Percentiles rank a stretch among this genome's conserved stretches.
phyloP scores from a whole-genome alignment of 2,113 vertebrate genomes.

The Phoxinus phoxinus region DNA sequence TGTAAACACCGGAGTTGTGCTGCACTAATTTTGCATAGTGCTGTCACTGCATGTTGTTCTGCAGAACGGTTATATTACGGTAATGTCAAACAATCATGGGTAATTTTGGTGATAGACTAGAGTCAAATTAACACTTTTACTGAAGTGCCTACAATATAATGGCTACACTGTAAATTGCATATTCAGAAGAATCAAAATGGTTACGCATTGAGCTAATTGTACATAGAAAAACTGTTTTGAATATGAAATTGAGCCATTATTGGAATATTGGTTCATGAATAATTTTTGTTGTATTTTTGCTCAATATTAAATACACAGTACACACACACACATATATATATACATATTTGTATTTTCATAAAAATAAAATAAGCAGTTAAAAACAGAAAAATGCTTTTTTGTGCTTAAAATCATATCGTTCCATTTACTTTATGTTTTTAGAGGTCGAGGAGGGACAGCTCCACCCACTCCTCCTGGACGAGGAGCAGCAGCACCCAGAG shows the following conservation, averaged over 20 bases:
- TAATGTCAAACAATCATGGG: neutral
- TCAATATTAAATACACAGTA: neutral
- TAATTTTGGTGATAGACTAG: neutral
- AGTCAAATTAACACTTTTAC: neutral
- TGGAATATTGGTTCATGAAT: neutral
- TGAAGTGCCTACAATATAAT: neutral
- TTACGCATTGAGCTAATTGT: neutral
- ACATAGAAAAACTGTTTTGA: neutral
- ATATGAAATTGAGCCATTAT: neutral
- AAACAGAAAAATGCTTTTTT: neutral
- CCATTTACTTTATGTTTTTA: constrained; percentile 60
- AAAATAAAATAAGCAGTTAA: neutral
- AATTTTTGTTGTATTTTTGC: neutral
- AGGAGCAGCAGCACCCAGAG: constrained; percentile 85
- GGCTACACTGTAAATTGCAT: neutral
- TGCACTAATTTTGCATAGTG: constrained; percentile 5
- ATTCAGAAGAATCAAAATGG: neutral
- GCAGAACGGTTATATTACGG: neutral
- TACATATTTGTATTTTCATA: neutral
- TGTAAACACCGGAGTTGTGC: neutral
- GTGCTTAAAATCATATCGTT: neutral
- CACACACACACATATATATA: neutral
- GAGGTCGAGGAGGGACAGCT: constrained; percentile 85
- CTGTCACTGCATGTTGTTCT: neutral
- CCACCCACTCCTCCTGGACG: constrained; percentile 81